Percentiles rank a stretch among this genome's conserved stretches.
These are phyloP conservation scores for Pollimyrus isidori DNA, from an alignment of 2,113 vertebrate genomes.

Conservation along the genomic window DNA sequence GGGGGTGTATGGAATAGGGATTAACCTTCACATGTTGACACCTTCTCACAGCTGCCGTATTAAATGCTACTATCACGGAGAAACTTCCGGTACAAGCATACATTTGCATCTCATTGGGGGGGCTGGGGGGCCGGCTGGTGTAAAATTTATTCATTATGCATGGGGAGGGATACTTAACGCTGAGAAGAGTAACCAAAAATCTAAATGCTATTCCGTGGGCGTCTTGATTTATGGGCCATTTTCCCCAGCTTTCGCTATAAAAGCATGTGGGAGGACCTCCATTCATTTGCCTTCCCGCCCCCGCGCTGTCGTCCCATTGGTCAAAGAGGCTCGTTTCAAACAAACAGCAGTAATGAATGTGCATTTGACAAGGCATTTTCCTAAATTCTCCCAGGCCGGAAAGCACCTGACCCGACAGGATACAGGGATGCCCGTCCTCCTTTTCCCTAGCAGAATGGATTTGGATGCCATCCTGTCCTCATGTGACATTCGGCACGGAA, in stretches of 20 bases:
- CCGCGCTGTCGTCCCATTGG: neutral
- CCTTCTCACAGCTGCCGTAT: slow-evolving; percentile 18
- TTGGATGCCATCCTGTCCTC: neutral
- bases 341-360: neutral
- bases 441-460: neutral
- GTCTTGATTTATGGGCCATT: neutral
- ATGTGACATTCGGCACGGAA: neutral
- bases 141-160: slow-evolving; percentile 10
- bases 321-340: neutral
- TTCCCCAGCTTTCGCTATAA: neutral
- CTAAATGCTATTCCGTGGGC: neutral
- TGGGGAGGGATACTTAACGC: neutral
- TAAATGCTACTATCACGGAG: slow-evolving; percentile 25
- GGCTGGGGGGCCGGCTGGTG: neutral
- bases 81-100: slow-evolving; percentile 26
- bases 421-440: neutral
- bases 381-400: neutral
- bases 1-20: slow-evolving; percentile 11
- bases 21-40: slow-evolving; percentile 26
- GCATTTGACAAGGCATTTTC: neutral
- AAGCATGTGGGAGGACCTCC: neutral
- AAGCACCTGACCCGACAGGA: neutral
- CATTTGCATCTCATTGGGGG: slow-evolving; percentile 38
- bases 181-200: neutral
- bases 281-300: neutral